Evolutionary conservation across 1,140 invertebrate species (phyloP), one percentile per base, ranked within the genome.

Genomic region (Heliconius congener): DNA sequence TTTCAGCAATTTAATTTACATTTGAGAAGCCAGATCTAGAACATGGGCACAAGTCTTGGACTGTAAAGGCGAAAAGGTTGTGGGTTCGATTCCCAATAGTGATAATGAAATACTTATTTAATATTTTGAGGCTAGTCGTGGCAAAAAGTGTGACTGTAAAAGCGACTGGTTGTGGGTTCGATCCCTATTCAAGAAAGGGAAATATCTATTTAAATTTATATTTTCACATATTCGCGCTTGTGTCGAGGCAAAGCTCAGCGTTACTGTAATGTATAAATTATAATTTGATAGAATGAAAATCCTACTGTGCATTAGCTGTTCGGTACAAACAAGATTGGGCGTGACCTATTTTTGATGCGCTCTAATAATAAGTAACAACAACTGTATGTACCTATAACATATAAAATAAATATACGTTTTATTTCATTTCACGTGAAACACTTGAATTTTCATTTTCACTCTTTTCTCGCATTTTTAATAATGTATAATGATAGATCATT

Each of bases 1-100:
- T 77, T 77, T 74, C 60, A 46, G 42, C 50, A 77, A 80, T 80
- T 76, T 80, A 80, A 80, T 80, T 80, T 80, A 71, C 71, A 80
- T 76, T 76, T 80, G 27, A 73, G 42, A 46, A 0, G 0, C 0
- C 0, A 46, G 42, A 13, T 9, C 0, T 46, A 0, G 42, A 1
- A 11, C 42, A 0, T 0, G 34, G 34, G 34, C 34, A 34, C 5
- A 34, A 34, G 34, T 34, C 34, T 34, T 34, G 34, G 34, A 34
- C 4, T 34, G 34, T 34, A 34, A 34, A 34, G 2, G 4, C 34
- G 34, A 34, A 4, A 23, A 34, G 34, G 2, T 34, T 34, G 11
- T 46, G 42, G 11, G 11, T 46, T 46, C 11, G 42, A 13, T 46
- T 46, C 42, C 11, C 42, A 13, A 11, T 46, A 3, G 42, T 13